Evolutionary conservation across 2,888 invertebrate genomes (phyloP), one percentile per base, ranked within the genome.

Genomic region (Andricus quercusramuli): DNA sequence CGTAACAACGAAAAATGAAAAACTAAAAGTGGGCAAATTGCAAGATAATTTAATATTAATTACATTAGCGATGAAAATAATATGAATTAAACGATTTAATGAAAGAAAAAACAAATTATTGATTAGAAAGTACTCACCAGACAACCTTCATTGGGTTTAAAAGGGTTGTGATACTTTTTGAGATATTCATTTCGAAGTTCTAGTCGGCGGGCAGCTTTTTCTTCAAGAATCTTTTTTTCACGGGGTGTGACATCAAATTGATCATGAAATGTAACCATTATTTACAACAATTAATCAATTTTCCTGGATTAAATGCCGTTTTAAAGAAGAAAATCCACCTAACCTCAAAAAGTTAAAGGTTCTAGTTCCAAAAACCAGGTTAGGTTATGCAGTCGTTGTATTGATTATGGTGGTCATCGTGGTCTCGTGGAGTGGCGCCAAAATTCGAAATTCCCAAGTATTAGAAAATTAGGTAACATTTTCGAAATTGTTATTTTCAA

Each of bases 111-210:
- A 11, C 4, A 51, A 70, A 51, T 51, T 29, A 32, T 17, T 17
- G 2, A 62, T 25, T 15, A 25, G 5, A 62, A 62, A 56, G 13
- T 62, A 32, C 56, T 74, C 15, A 74, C 74, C 17, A 83, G 70
- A 51, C 51, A 93, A 74, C 96, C 96, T 86, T 95, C 95, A 92
- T 96, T 95, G 20, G 94, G 94, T 89, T 95, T 94, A 90, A 94
- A 94, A 3, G 98, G 98, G 92, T 97, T 96, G 0, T 95, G 94
- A 41, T 93, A 92, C 89, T 96, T 94, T 92, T 96, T 96, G 32
- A 96, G 90, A 91, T 95, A 98, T 90, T 97, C 95, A n/a, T 94
- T 93, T 83, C 97, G 94, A 85, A 96, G 91, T 59, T 92, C 93
- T 78, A 94, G 93, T 84, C 96, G 94, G 87, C 95, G 93, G 84